Base-by-base conservation (phyloP, 30 jellyfish, hydroid and myxozoan genomes). In the Morbakka virulenta region DNA sequence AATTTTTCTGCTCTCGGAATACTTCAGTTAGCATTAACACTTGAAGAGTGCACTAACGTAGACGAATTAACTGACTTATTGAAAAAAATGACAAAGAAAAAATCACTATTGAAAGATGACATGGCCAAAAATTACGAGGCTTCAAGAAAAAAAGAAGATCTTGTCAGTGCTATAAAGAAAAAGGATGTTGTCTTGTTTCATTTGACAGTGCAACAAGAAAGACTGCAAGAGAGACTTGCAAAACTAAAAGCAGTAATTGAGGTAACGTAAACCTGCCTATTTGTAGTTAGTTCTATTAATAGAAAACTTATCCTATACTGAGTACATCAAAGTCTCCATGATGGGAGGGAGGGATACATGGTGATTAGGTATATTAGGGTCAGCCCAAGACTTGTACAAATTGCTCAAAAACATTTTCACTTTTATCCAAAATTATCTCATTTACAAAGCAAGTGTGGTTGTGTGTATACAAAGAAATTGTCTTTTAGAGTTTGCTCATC, bases 101-200 rank as follows among this genome's bases (percentile, higher is more conserved):
- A 41, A 17, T 41, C 57, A 6, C 9, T 6, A 6, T 6, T 41
- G 9, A 41, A 17, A 41, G 57, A 41, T 9, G 57, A 41, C 13
- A 41, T 6, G 9, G 17, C 9, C 57, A 6, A 17, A 9, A 9
- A 41, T 6, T 41, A 41, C 17, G 57, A 41, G 13, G 9, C 17
- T 9, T 9, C 17, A 41, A 41, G 57, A 9, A 41, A 41, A 41
- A 41, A 41, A 41, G 13, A 6, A 17, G 57, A 41, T 41, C 17
- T 41, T 6, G 57, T 41, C 9, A 17, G 17, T 9, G 17, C 9
- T 6, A 17, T 41, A 9, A 41, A 41, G 35, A 69, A 71, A 28
- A 69, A 81, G 31, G 93, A 81, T 35, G 71, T 34, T 57, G 32
- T 63, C 23, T 80, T 67, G 57, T 80, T 69, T 61, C 93, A 81